These are phyloP conservation scores for Equus quagga DNA, from an alignment of 2,113 vertebrate species.

Conservation along the genomic window DNA sequence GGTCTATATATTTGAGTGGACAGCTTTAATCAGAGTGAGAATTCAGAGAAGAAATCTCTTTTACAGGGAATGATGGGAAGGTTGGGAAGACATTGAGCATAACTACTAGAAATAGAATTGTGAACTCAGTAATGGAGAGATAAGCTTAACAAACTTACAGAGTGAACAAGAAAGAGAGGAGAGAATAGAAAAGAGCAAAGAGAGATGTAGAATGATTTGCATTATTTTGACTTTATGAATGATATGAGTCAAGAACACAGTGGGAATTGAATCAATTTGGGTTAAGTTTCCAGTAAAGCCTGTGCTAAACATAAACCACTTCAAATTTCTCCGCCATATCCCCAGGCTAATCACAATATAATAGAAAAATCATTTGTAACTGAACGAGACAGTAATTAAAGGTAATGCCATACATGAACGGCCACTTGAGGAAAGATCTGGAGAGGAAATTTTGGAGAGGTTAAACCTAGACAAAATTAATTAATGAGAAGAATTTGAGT, in stretches of 20 bases:
- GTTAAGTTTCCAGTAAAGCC: background rate
- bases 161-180: background rate
- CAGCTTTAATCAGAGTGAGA: background rate
- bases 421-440: background rate
- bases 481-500: background rate
- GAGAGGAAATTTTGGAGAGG: background rate
- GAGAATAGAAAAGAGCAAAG: background rate
- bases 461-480: background rate
- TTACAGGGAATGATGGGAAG: background rate
- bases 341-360: background rate
- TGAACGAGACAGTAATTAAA: background rate
- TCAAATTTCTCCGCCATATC: background rate
- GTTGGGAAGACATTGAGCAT: background rate
- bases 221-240: background rate
- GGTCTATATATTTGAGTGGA: background rate
- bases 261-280: background rate
- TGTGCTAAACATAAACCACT: background rate
- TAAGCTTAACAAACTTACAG: background rate
- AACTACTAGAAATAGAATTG: background rate
- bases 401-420: background rate
- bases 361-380: background rate
- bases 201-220: background rate
- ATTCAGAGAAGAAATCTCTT: background rate
- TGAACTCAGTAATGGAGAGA: background rate
- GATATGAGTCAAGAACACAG: background rate